Evolutionary conservation across 2,888 invertebrate species (phyloP).

Genomic region (Diloba caeruleocephala): DNA sequence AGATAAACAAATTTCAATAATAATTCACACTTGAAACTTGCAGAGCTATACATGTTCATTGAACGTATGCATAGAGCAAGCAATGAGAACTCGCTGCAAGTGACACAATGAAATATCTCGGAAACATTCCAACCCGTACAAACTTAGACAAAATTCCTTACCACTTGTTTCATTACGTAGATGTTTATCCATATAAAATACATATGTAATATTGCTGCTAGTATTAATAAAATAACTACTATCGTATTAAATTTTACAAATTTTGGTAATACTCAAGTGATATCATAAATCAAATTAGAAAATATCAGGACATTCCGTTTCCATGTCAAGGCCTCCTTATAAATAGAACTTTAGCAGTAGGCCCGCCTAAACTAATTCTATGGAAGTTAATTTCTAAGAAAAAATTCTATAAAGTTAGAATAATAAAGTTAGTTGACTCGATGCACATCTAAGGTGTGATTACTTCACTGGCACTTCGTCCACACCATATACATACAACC

Average conservation of each 20-base stretch:
- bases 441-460: constrained; percentile 17
- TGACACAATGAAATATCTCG: constrained; percentile 57
- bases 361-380: background rate
- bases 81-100: constrained; percentile 55
- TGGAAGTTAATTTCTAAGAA: too few species aligned
- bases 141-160: constrained; percentile 52
- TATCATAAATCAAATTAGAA: background rate
- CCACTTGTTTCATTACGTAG: constrained; percentile 23
- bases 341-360: background rate
- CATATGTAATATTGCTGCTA: constrained; percentile 16
- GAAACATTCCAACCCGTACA: constrained; percentile 62
- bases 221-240: constrained; percentile 9
- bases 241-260: constrained; percentile 1
- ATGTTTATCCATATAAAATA: constrained; percentile 18
- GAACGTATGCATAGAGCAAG: constrained; percentile 37
- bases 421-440: background rate
- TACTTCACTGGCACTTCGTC: constrained; percentile 37
- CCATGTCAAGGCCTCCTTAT: constrained; percentile 9
- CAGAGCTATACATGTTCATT: constrained; percentile 18
- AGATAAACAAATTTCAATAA: constrained; percentile 26
- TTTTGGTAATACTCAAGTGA: background rate
- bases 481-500: constrained; percentile 58
- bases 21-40: constrained; percentile 16
- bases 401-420: background rate
- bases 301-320: background rate